Evolutionary conservation across 2,113 vertebrate genomes (phyloP).

Genomic region (Ploceus nigricollis): DNA sequence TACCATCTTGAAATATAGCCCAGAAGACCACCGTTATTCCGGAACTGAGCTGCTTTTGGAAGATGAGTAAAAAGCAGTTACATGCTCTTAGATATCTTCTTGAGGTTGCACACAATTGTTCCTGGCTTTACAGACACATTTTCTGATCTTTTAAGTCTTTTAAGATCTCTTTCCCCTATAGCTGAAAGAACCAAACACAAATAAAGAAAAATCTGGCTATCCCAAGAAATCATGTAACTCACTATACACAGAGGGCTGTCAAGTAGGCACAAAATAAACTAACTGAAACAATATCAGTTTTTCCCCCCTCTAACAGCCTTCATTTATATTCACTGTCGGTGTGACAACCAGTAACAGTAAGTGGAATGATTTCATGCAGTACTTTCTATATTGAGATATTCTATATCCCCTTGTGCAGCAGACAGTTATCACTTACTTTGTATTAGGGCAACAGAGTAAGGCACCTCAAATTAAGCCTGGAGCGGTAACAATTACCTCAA

Average conservation of each 20-base stretch:
- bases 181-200: neutral
- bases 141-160: conserved; percentile 5
- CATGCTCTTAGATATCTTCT: neutral
- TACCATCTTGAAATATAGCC: neutral
- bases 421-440: neutral
- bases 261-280: conserved; percentile 8
- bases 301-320: neutral
- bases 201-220: neutral
- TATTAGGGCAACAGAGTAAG: neutral
- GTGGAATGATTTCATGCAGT: neutral
- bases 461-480: neutral
- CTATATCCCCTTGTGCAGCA: neutral
- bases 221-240: neutral
- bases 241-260: neutral
- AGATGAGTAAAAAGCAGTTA: conserved; percentile 1
- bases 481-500: fast-evolving
- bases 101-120: neutral
- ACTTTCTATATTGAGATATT: neutral
- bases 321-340: neutral
- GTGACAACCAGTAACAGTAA: neutral
- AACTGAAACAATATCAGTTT: neutral
- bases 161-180: neutral
- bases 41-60: neutral
- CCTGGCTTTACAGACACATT: neutral
- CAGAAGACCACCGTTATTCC: neutral